Evolutionary conservation across 1,140 invertebrate species (phyloP), one percentile per base, ranked within the genome.

Genomic region (Teleopsis dalmanni): DNA sequence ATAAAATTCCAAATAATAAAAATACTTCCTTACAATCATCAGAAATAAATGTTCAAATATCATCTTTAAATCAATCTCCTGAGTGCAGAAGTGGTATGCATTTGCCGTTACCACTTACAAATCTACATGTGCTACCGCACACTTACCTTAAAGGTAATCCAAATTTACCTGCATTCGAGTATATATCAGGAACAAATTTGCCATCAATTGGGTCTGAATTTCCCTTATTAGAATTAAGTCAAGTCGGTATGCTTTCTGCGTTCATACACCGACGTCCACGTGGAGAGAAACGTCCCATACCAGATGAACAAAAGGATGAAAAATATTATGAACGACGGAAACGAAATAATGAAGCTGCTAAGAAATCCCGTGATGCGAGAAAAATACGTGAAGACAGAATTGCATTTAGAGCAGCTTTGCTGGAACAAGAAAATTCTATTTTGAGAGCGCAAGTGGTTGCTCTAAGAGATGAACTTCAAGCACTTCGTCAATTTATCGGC

Each of bases 261-360:
- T 65, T 68, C 10, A 18, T 69, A 46, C 65, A 65, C 43, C 53
- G 78, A 52, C 75, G 85, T 46, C 81, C 83, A 0, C 72, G 89
- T 10, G 85, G 88, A 18, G 88, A 91, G 64, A 93, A 93, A 66
- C 82, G 87, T 57, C 84, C 89, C 0, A 92, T 91, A 37, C 89
- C 89, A 0, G 81, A 85, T 4, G 87, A 88, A 27, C 77, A 88
- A 59, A 93, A 93, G 65, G 91, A 94, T 63, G 83, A 83, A 21
- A 91, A 90, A 65, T 94, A 95, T 71, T 94, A 82, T 60, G 91
- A 94, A 65, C 73, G 88, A 34, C 74, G 91, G 53, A 81, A 84
- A 65, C 75, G 88, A 3, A 95, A 94, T 72, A 95, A 95, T 70
- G 79, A 88, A 59, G 91, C 91, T 0, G 91, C 91, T 1, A 95